Evolutionary conservation across 2,797 vertebrate genomes (phyloP).

Genomic region (Crenichthys baileyi): DNA sequence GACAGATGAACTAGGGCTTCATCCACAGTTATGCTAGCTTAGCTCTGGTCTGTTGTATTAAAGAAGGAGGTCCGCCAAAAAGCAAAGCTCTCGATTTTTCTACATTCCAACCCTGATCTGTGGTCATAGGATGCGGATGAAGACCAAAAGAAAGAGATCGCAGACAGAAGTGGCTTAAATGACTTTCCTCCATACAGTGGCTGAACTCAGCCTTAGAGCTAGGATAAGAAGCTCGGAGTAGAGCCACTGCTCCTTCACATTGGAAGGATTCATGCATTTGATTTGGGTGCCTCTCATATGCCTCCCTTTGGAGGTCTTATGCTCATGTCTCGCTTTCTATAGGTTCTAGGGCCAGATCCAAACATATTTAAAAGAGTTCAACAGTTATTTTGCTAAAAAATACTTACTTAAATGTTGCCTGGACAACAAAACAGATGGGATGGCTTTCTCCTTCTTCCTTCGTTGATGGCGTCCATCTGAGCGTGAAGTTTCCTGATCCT

Average conservation of each 20-base stretch:
- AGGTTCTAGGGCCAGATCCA: too few relatives aligned
- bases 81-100: neutral
- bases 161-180: neutral
- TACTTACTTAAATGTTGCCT: constrained; percentile 23
- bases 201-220: too few relatives aligned
- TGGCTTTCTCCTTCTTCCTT: constrained; percentile 16
- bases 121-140: neutral
- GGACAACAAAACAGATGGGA: constrained; percentile 44
- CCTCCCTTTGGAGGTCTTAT: neutral
- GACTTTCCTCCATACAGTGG: too few relatives aligned
- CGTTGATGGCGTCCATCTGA: constrained; percentile 29
- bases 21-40: too few relatives aligned
- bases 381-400: neutral
- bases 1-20: neutral
- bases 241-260: neutral
- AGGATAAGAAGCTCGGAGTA: too few relatives aligned
- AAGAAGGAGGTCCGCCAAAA: neutral
- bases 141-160: neutral
- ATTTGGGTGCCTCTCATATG: neutral
- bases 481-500: constrained; percentile 4
- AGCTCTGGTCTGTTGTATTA: too few relatives aligned
- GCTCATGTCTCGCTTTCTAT: too few relatives aligned
- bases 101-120: neutral
- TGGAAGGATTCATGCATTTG: neutral
- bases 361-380: neutral